Evolutionary conservation across 2,888 invertebrate species (phyloP), one percentile per base, ranked within the genome.

Genomic region (Lapara coniferarum): DNA sequence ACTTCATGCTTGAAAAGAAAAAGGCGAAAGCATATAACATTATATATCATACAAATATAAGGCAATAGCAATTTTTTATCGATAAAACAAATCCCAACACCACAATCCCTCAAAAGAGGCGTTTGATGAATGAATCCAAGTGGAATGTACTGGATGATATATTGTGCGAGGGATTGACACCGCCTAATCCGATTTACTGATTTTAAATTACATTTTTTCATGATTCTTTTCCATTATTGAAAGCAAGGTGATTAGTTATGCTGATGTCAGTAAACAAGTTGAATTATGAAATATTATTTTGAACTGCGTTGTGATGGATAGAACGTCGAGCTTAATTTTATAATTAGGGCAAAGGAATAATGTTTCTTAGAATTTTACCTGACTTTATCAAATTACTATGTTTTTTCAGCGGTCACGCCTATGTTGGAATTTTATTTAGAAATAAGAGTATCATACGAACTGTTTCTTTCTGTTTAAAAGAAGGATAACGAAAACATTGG

Each of bases 81-180:
- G 59, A 68, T 53, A 68, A 8, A 55, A 6, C 55, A 53, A n/a
- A 10, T 5, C 19, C 37, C 66, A 19, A 13, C 52, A 13, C 58
- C 52, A 66, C 25, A 58, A 49, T 52, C 66, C 52, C 66, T 66
- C 66, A 69, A 69, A 69, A 66, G 58, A 52, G 66, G 19, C 57
- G 56, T 66, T 69, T 69, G 69, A 69, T 58, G 66, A 69, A 69
- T 69, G 66, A 69, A 69, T 37, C 57, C 51, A 52, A 44, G 52
- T 69, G 69, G 51, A 69, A 66, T 57, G 58, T 69, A 49, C 69
- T 16, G 51, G 57, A 69, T 69, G 69, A 69, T 66, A 66, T 69
- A 69, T 69, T 69, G 53, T 69, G 7, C 51, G 4, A 7, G n/a
- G 46, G 44, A 66, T 56, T 56, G 69, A 30, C 66, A 49, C 8